Conservation (phyloP, 2,113 vertebrate species). For the Castor canadensis region DNA sequence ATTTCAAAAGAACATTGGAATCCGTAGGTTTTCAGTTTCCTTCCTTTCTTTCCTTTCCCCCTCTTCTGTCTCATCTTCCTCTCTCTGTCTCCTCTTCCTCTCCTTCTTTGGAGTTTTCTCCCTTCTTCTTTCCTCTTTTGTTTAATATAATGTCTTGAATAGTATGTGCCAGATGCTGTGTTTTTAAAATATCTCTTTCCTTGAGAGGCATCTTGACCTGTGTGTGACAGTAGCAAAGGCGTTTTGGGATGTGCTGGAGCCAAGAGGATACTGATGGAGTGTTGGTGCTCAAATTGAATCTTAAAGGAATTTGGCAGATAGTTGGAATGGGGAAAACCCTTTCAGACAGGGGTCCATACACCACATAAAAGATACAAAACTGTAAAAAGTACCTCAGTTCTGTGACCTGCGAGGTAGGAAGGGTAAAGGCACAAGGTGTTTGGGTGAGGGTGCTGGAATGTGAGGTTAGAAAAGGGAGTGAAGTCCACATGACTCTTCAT, state of each 20-base stretch:
- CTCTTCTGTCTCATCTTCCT: not conserved
- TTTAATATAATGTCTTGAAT: not conserved
- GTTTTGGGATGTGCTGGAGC: not conserved
- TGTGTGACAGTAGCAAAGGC: not conserved
- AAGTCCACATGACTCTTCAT: not conserved
- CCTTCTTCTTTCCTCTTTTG: not conserved
- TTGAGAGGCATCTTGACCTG: not conserved
- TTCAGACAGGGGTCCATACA: not conserved
- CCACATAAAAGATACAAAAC: not conserved
- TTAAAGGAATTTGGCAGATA: not conserved
- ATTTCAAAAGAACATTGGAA: slow-evolving; percentile 99
- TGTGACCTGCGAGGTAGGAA: not conserved
- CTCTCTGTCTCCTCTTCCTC: rapidly evolving
- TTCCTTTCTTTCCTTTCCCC: rapidly evolving
- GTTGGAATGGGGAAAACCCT: not conserved
- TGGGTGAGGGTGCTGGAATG: not conserved
- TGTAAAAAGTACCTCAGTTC: not conserved
- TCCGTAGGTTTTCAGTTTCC: slow-evolving; percentile 88
- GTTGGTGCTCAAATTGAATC: not conserved
- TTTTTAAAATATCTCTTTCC: not conserved
- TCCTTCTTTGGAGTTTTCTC: too few species aligned
- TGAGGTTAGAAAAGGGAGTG: not conserved
- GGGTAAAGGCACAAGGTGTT: not conserved
- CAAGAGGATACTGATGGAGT: not conserved
- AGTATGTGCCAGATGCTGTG: not conserved